Percentiles rank a stretch among this genome's conserved stretches.
Conservation (phyloP, 2,888 invertebrate species). For the Andrena haemorrhoa region DNA sequence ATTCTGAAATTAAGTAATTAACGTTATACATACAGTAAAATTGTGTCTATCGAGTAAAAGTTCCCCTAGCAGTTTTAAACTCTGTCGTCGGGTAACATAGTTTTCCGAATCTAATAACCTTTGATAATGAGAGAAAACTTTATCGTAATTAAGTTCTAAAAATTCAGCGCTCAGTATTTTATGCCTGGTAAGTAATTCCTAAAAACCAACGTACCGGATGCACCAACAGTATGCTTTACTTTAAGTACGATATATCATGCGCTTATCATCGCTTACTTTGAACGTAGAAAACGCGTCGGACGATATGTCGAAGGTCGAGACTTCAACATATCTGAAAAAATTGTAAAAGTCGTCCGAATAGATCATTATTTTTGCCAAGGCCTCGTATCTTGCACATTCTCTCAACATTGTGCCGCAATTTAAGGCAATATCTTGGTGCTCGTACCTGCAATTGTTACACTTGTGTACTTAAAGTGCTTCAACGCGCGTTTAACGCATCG, state of each 20-base stretch:
- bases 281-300: slow-evolving; percentile 99
- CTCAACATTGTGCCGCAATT: slow-evolving; percentile 99
- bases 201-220: slow-evolving; percentile 79
- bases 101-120: slow-evolving; percentile 99
- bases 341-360: slow-evolving; percentile 99
- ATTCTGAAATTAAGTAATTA: slow-evolving; percentile 7
- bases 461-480: slow-evolving; percentile 2
- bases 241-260: slow-evolving; percentile 54
- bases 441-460: slow-evolving; percentile 90
- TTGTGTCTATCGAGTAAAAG: slow-evolving; percentile 99
- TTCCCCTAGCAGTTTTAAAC: slow-evolving; percentile 98
- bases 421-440: slow-evolving; percentile 99
- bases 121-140: slow-evolving; percentile 99
- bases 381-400: slow-evolving; percentile 99
- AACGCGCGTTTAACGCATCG: background rate
- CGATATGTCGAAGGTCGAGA: slow-evolving; percentile 99
- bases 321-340: slow-evolving; percentile 99
- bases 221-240: slow-evolving; percentile 62
- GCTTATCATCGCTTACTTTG: slow-evolving; percentile 89
- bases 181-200: slow-evolving; percentile 97
- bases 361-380: slow-evolving; percentile 98
- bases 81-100: slow-evolving; percentile 99
- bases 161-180: slow-evolving; percentile 99
- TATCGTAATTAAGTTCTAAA: slow-evolving; percentile 99
- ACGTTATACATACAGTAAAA: slow-evolving; percentile 91